Evolutionary conservation across 35 echinoderm and acorn worm genomes (phyloP).

Genomic region (Amphiura filiformis): DNA sequence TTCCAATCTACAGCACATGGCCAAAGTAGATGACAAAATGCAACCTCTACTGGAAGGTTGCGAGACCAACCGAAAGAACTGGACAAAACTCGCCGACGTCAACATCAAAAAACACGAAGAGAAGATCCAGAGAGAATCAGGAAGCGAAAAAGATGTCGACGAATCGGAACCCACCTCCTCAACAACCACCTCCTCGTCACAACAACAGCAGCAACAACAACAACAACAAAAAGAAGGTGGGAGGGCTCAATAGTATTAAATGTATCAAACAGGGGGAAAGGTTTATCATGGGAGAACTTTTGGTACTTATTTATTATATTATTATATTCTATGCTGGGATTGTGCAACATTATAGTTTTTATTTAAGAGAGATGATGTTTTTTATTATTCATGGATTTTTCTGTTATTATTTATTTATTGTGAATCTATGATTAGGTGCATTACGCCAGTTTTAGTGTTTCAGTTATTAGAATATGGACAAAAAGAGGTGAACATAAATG

Average conservation of each 20-base stretch:
- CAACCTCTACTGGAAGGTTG: slow-evolving; percentile 62
- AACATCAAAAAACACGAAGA: slow-evolving; percentile 54
- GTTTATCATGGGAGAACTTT: background rate
- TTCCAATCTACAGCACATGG: slow-evolving; percentile 51
- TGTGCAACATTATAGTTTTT: background rate
- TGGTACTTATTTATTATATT: background rate
- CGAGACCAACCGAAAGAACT: slow-evolving; percentile 72
- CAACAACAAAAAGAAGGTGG: slow-evolving; percentile 4
- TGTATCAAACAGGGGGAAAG: background rate
- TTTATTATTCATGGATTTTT: background rate
- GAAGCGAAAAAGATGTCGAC: slow-evolving; percentile 92
- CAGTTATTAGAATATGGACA: too few relatives aligned
- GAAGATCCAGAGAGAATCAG: slow-evolving; percentile 39
- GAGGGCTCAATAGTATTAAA: background rate
- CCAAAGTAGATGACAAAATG: slow-evolving; percentile 39
- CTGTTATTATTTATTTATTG: background rate
- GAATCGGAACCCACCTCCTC: slow-evolving; percentile 65
- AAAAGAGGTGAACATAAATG: too few relatives aligned
- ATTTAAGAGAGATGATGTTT: background rate
- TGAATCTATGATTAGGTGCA: background rate
- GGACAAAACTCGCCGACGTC: slow-evolving; percentile 65
- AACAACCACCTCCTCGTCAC: background rate
- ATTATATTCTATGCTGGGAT: background rate
- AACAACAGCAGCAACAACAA: background rate
- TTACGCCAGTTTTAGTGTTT: too few relatives aligned